These are phyloP conservation scores for Saxicola maurus DNA, from an alignment of 2,797 vertebrate species.

Conservation along the genomic window DNA sequence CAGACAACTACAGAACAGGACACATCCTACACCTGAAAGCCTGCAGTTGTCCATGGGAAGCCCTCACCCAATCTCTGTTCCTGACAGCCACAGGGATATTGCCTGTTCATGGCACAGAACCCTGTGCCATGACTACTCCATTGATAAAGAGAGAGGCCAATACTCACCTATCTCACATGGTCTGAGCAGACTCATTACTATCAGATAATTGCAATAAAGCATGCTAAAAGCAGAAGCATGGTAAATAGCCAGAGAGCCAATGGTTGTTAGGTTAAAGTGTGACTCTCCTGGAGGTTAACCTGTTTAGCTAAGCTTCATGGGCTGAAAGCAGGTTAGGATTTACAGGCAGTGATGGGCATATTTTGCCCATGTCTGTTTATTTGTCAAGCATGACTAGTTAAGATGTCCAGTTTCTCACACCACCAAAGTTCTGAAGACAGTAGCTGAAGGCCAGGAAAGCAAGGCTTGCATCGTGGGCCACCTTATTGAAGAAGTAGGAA, in stretches of 20 bases:
- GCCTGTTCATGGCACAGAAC: background rate
- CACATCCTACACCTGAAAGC: background rate
- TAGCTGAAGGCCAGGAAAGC: slow-evolving; percentile 53
- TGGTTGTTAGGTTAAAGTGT: slow-evolving; percentile 3
- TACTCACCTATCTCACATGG: background rate
- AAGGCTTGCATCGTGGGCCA: slow-evolving; percentile 39
- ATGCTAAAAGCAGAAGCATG: slow-evolving; percentile 7
- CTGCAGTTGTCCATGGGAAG: background rate
- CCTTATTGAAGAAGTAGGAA: slow-evolving; percentile 53
- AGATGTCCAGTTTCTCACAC: slow-evolving; percentile 40
- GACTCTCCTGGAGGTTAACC: slow-evolving; percentile 1
- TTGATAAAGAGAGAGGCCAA: background rate
- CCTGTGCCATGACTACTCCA: background rate
- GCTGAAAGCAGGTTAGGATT: slow-evolving; percentile 24
- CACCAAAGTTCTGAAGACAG: slow-evolving; percentile 58
- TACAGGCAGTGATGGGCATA: background rate
- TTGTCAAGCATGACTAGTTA: slow-evolving; percentile 21
- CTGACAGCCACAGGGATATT: background rate
- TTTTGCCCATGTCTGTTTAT: slow-evolving; percentile 12
- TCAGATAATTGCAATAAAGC: background rate
- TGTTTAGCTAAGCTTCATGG: slow-evolving; percentile 31
- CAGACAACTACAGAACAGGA: background rate
- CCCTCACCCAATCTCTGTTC: background rate
- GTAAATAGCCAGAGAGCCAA: background rate
- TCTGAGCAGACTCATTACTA: background rate